phyloP scores from a whole-genome alignment of 2,888 invertebrate genomes.

The Agrochola circellaris region DNA sequence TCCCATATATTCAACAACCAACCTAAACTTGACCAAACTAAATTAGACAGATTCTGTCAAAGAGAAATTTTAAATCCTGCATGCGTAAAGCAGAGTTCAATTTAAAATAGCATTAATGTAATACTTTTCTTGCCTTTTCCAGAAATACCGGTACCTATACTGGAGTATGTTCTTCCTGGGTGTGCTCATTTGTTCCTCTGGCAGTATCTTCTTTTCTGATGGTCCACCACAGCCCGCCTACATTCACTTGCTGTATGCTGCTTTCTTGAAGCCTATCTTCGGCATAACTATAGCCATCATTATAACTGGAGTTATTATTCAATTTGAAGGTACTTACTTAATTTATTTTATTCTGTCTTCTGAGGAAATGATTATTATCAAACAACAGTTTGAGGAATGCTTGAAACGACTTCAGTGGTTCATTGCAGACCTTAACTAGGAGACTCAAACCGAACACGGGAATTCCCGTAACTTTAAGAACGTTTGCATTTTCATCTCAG shows the following conservation, averaged over 20 bases:
- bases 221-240: slow-evolving; percentile 5
- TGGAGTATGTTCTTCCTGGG: slow-evolving; percentile 63
- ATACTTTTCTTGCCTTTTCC: slow-evolving; percentile 47
- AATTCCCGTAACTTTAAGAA: background rate
- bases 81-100: background rate
- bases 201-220: slow-evolving; percentile 69
- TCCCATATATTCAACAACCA: background rate
- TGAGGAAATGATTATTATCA: background rate
- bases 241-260: slow-evolving; percentile 64
- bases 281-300: slow-evolving; percentile 53
- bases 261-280: slow-evolving; percentile 58
- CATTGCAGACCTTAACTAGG: background rate
- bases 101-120: no score
- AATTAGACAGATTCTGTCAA: background rate
- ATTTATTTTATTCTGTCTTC: background rate
- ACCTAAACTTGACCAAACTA: background rate
- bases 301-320: slow-evolving; percentile 68
- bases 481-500: no score
- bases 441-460: background rate
- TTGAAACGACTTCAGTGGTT: background rate
- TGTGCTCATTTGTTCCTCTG: slow-evolving; percentile 46
- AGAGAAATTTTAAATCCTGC: background rate
- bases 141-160: slow-evolving; percentile 72
- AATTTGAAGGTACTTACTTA: slow-evolving; percentile 71
- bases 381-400: background rate